Evolutionary conservation across 2,888 invertebrate species (phyloP), one percentile per base, ranked within the genome.

Genomic region (Cerceris rybyensis): DNA sequence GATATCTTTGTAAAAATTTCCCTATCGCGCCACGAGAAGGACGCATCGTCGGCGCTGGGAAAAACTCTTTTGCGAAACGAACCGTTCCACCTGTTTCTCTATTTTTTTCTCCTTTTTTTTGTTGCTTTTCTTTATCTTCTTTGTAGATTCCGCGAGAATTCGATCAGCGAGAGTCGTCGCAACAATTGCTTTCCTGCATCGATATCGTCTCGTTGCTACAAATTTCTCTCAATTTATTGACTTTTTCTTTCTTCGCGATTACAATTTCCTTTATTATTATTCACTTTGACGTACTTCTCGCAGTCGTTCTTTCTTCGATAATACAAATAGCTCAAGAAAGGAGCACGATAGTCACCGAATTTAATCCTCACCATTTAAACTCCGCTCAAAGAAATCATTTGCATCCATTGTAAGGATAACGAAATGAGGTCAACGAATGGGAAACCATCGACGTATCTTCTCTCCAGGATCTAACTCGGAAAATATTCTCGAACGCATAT

Each of bases 1-100:
- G 88, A 90, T 90, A 88, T 88, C 84, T 84, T 85, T 85, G 86
- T 88, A 88, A 89, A 90, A 89, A 88, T 80, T 80, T 83, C 73
- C 78, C 68, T 76, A 76, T 63, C 66, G 54, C 70, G 69, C 69
- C 78, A 75, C 70, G 80, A 76, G 72, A 77, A 80, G 65, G 60
- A 39, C 28, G 17, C 70, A 28, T 70, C 75, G 73, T 57, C 52
- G 65, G 28, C 50, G 64, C 72, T 67, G 50, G 65, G 43, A 41
- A 70, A 69, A 69, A 43, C 55, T 58, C 43, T 17, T 69, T 78
- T 60, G 55, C 58, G 58, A 41, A 63, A 49, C 55, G 46, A 46
- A 43, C 46, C 6, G 8, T 46, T 16, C 59, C n/a, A 13, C n/a
- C 42, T 42, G 8, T 42, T 66, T 60, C 41, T 57, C n/a, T 41